These are phyloP conservation scores for Phoxinus phoxinus DNA, from an alignment of 2,113 vertebrate species.

Conservation along the genomic window DNA sequence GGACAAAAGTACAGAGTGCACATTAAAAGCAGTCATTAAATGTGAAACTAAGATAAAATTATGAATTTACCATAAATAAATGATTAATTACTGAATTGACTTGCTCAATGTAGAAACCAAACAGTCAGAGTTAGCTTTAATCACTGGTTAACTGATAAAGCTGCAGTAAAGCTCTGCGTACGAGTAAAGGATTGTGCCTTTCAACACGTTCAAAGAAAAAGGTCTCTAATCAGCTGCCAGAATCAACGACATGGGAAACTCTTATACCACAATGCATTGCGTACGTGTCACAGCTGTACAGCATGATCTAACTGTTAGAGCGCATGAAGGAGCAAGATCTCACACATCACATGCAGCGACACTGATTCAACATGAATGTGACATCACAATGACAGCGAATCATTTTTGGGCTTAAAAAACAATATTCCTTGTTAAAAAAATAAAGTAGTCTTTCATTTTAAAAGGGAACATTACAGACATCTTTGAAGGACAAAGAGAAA, in stretches of 20 bases:
- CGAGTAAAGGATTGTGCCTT: background rate
- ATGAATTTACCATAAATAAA: background rate
- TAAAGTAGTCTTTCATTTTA: background rate
- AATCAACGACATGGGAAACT: background rate
- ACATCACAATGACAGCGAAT: background rate
- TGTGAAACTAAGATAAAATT: background rate
- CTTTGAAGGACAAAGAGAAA: background rate
- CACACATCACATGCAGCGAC: conserved; percentile 35
- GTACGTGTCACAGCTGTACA: conserved; percentile 50
- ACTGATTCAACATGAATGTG: conserved; percentile 10
- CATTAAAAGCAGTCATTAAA: background rate
- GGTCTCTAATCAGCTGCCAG: conserved; percentile 1
- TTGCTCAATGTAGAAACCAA: background rate
- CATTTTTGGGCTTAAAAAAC: background rate
- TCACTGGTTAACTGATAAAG: background rate
- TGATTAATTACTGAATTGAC: background rate
- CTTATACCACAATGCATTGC: conserved; percentile 16
- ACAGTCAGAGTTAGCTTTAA: background rate
- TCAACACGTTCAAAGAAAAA: background rate
- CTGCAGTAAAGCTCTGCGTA: background rate
- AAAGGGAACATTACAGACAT: background rate
- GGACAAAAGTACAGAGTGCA: background rate
- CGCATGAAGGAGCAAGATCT: conserved; percentile 42
- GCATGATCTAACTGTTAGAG: conserved; percentile 46
- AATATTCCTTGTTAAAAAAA: background rate